phyloP scores from a whole-genome alignment of 2,113 vertebrate genomes.

The Mirza zaza region DNA sequence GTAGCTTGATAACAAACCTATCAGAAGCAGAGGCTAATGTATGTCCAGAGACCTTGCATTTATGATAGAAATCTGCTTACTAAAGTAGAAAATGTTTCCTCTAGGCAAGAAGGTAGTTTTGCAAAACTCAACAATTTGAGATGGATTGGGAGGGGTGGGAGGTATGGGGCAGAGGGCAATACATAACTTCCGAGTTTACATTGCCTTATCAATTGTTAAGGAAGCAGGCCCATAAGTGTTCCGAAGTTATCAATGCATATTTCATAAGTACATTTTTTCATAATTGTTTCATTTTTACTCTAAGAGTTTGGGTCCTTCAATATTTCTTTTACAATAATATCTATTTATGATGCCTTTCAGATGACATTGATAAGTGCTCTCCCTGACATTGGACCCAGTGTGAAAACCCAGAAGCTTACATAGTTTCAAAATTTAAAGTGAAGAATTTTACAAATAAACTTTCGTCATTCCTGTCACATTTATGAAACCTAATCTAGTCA shows the following conservation, averaged over 20 bases:
- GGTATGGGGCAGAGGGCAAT: neutral
- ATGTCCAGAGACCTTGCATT: neutral
- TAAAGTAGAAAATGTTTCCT: neutral
- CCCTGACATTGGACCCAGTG: neutral
- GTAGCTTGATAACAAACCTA: neutral
- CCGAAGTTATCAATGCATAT: neutral
- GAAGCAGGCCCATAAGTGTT: neutral
- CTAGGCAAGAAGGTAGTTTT: neutral
- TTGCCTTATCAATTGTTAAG: neutral
- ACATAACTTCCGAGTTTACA: neutral
- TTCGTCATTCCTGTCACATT: slow-evolving; percentile 79
- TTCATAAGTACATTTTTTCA: neutral
- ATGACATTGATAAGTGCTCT: neutral
- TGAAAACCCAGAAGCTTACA: neutral
- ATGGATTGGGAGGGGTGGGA: neutral
- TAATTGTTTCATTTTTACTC: neutral
- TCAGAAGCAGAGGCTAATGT: neutral
- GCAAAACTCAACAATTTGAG: neutral
- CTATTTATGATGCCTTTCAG: slow-evolving; percentile 18
- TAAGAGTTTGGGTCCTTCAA: neutral
- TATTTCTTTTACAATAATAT: slow-evolving; percentile 8
- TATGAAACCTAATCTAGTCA: slow-evolving; percentile 71
- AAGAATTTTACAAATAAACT: slow-evolving; percentile 70
- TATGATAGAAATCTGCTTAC: neutral
- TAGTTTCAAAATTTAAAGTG: slow-evolving; percentile 54